Evolutionary conservation across 2,888 invertebrate genomes (phyloP), one percentile per base, ranked within the genome.

Genomic region (Acleris emargana): DNA sequence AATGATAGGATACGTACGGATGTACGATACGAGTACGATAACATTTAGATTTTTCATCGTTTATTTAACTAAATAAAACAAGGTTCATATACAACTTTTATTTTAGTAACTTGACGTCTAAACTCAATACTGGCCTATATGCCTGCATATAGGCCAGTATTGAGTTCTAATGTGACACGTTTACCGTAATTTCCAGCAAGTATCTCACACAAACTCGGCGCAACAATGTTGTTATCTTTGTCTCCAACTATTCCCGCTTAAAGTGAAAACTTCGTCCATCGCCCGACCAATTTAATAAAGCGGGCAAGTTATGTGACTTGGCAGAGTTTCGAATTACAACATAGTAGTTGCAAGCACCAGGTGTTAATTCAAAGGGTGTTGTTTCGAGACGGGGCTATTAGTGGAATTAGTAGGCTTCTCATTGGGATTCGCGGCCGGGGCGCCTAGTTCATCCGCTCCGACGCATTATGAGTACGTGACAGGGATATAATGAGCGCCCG

Each of bases 401-500:
- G 67, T 68, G 55, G 64, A 68, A 73, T 72, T 74, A 73, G 69
- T 61, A 64, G 61, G 54, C 63, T 57, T 62, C 71, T 75, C 64
- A 80, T 80, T 77, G 69, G 69, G 69, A 79, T 79, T 77, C 78
- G 68, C 71, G 72, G 59, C 61, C 67, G 71, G 61, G 63, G 17
- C 64, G 49, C 67, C 64, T 74, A 81, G 80, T 82, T 84, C 80
- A 80, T 80, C 79, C 77, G 73, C 67, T 74, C 72, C 73, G 79
- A 81, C 77, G 78, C 79, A 81, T 83, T 83, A 77, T 76, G 72
- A 71, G 75, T 73, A 73, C 86, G 86, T 86, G 86, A 80, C 79
- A 66, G 62, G 81, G 79, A 78, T 76, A 28, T 71, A 78, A 85
- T 75, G 69, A 69, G 67, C 72, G 72, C 53, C 62, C 62, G 43